Conservation (phyloP, 2,113 vertebrate genomes). For the Jaculus jaculus region DNA sequence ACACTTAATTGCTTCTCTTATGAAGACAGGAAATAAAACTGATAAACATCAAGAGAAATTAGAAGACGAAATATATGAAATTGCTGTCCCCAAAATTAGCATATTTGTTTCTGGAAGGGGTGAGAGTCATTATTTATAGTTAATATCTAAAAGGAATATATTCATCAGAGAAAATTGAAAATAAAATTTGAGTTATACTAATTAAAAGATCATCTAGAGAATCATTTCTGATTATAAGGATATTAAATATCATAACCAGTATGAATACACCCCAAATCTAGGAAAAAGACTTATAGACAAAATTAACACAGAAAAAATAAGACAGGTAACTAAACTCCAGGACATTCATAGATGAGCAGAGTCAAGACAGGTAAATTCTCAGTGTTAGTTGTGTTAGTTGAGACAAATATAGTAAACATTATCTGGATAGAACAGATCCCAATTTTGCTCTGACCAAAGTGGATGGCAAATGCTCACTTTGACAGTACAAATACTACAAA, state of each 20-base stretch:
- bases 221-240: background rate
- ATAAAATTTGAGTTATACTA: background rate
- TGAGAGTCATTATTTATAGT: background rate
- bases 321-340: background rate
- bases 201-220: background rate
- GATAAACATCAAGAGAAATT: background rate
- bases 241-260: background rate
- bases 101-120: background rate
- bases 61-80: background rate
- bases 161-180: slow-evolving; percentile 1
- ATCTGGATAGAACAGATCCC: too few relatives aligned
- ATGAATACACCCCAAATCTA: background rate
- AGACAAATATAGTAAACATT: too few relatives aligned
- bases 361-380: background rate
- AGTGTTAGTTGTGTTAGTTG: too few relatives aligned
- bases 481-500: background rate
- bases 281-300: background rate
- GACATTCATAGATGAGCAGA: background rate
- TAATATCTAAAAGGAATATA: background rate
- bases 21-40: background rate
- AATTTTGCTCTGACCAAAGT: too few relatives aligned
- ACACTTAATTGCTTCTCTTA: background rate
- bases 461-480: background rate
- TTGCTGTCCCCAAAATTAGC: background rate
- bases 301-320: background rate